Conservation (phyloP, 2,888 invertebrate species). For the Chesias legatella region DNA sequence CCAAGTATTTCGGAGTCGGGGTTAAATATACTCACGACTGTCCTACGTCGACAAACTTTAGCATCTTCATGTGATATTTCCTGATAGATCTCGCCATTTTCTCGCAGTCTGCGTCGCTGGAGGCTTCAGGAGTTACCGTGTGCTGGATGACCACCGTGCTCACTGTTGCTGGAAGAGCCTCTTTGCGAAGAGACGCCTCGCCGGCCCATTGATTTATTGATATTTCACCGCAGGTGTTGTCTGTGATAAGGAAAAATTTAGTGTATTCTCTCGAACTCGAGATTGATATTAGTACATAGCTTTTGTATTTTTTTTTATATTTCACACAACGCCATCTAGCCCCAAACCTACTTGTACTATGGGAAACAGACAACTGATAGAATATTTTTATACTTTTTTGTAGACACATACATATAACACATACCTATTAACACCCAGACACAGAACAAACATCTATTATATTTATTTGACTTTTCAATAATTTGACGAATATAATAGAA, state of each 20-base stretch:
- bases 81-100: conserved; percentile 63
- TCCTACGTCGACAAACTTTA: conserved; percentile 78
- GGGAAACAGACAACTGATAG: too few relatives aligned
- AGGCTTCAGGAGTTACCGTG: conserved; percentile 73
- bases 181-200: conserved; percentile 31
- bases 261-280: background rate
- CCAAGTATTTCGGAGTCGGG: too few relatives aligned
- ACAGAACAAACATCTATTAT: too few relatives aligned
- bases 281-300: too few relatives aligned
- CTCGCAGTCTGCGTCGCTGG: conserved; percentile 59
- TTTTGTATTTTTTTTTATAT: too few relatives aligned
- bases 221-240: conserved; percentile 38
- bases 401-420: too few relatives aligned
- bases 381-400: too few relatives aligned
- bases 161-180: conserved; percentile 56
- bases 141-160: conserved; percentile 79
- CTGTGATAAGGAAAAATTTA: conserved; percentile 25
- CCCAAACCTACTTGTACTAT: too few relatives aligned
- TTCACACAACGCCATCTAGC: too few relatives aligned
- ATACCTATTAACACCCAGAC: too few relatives aligned
- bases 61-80: conserved; percentile 67
- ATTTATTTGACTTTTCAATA: too few relatives aligned
- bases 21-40: conserved; percentile 74
- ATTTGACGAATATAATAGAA: too few relatives aligned
- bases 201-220: conserved; percentile 49